Evolutionary conservation across 2,113 vertebrate species (phyloP).

Genomic region (Hippocampus mohnikei): DNA sequence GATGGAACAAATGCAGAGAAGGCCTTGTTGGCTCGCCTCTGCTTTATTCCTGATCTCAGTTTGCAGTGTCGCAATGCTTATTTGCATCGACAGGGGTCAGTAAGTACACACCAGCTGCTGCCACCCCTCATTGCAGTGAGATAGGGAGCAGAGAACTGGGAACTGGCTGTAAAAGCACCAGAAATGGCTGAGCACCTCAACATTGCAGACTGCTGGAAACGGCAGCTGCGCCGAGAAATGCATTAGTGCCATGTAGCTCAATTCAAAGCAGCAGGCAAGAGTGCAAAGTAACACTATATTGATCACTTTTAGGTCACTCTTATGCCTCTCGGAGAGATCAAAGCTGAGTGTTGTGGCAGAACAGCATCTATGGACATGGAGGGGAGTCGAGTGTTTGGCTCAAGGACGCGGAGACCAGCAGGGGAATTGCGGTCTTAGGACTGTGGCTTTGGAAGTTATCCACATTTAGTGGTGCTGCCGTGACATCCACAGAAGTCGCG

Average conservation of each 20-base stretch:
- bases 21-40: too few relatives aligned
- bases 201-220: slow-evolving; percentile 32
- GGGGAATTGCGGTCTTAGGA: slow-evolving; percentile 7
- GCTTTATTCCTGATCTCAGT: neutral
- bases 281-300: slow-evolving; percentile 22
- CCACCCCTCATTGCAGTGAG: slow-evolving; percentile 18
- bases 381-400: slow-evolving; percentile 24
- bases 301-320: slow-evolving; percentile 23
- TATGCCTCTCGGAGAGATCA: slow-evolving; percentile 6
- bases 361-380: slow-evolving; percentile 9
- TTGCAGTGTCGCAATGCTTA: slow-evolving; percentile 8
- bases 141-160: slow-evolving; percentile 5
- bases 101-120: slow-evolving; percentile 25
- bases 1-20: neutral
- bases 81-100: slow-evolving; percentile 47
- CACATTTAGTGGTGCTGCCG: neutral
- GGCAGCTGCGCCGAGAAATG: slow-evolving; percentile 19
- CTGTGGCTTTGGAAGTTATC: slow-evolving; percentile 9
- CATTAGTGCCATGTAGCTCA: slow-evolving; percentile 15
- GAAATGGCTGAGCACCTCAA: slow-evolving; percentile 31
- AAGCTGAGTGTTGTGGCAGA: slow-evolving; percentile 27
- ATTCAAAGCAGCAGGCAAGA: slow-evolving; percentile 22
- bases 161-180: slow-evolving; percentile 20
- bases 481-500: neutral
- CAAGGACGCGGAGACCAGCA: slow-evolving; percentile 25